These are phyloP conservation scores for Talpa occidentalis DNA, from an alignment of 2,113 vertebrate species.

Conservation along the genomic window DNA sequence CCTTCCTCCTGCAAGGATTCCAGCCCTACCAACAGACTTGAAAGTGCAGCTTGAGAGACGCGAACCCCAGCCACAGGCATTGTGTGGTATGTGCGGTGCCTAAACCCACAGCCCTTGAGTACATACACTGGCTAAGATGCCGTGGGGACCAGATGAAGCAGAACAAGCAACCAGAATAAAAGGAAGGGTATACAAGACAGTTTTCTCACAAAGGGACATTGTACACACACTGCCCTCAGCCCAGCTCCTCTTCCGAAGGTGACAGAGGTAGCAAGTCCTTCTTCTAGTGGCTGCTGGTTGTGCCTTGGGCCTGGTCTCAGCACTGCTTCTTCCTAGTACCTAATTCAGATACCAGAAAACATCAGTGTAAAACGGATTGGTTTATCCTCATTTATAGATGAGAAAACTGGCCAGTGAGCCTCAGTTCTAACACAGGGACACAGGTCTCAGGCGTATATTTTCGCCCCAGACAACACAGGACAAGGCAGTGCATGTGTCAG, in stretches of 20 bases:
- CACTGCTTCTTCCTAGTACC: background rate
- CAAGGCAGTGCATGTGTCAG: background rate
- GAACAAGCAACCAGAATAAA: background rate
- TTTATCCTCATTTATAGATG: background rate
- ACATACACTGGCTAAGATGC: background rate
- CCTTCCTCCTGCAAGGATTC: background rate
- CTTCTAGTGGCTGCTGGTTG: background rate
- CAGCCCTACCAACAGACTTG: background rate
- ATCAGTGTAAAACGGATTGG: background rate
- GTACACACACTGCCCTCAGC: background rate
- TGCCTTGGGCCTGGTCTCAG: background rate
- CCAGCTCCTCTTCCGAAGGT: background rate
- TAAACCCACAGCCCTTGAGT: background rate
- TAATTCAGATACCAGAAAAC: background rate
- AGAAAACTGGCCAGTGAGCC: background rate
- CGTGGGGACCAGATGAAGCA: background rate
- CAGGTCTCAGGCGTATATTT: background rate
- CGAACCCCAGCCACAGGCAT: background rate
- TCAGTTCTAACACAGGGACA: background rate
- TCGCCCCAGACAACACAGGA: background rate
- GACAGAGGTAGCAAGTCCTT: background rate
- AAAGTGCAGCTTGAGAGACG: background rate
- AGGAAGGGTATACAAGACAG: background rate
- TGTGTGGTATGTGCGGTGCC: background rate
- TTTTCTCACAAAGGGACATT: background rate